Conservation (phyloP, 2,888 invertebrate species). For the Tineola bisselliella region DNA sequence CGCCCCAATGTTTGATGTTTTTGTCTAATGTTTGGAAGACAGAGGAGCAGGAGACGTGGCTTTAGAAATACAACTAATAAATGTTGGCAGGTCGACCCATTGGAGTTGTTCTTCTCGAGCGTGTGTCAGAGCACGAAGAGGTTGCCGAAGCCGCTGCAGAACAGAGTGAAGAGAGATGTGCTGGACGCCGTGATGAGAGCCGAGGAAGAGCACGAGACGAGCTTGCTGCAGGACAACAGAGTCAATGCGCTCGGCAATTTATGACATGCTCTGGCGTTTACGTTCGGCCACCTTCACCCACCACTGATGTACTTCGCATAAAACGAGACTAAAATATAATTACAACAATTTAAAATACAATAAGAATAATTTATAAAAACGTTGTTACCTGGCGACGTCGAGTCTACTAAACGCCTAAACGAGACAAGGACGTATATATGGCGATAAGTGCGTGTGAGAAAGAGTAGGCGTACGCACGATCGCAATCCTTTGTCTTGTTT, state of each 20-base stretch:
- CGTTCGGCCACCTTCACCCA: too few relatives aligned
- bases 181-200: constrained; percentile 43
- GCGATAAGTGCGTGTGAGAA: neutral
- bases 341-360: too few relatives aligned
- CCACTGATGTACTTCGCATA: too few relatives aligned
- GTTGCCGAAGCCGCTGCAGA: constrained; percentile 29
- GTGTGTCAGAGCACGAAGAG: constrained; percentile 52
- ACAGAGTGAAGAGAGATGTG: constrained; percentile 40
- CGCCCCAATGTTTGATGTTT: too few relatives aligned
- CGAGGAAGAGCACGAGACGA: constrained; percentile 40
- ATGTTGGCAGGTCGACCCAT: constrained; percentile 25
- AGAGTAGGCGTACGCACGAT: neutral
- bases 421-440: neutral
- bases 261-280: neutral
- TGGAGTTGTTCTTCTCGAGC: constrained; percentile 58
- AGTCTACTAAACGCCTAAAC: neutral
- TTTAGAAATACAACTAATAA: too few relatives aligned
- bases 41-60: too few relatives aligned
- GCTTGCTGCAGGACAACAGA: neutral
- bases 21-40: too few relatives aligned
- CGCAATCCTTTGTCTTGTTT: neutral
- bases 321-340: too few relatives aligned
- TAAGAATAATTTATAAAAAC: neutral
- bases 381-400: neutral
- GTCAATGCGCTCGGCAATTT: neutral